These are phyloP conservation scores for Lasius fuliginosus DNA, from an alignment of 2,888 invertebrate genomes.

Conservation along the genomic window DNA sequence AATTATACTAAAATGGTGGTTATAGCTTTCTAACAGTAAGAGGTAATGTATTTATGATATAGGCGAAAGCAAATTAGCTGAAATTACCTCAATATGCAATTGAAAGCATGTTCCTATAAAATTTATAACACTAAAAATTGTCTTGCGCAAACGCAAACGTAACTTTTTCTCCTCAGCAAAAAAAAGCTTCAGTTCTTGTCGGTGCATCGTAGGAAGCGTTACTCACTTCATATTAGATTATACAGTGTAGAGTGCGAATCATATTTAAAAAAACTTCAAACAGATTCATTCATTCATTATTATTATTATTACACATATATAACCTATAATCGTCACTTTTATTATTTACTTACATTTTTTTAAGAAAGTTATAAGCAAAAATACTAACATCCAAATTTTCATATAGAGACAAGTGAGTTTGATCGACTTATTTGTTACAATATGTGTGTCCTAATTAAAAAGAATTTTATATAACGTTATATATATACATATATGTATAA, in stretches of 20 bases:
- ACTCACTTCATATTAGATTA: neutral
- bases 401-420: neutral
- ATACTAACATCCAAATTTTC: neutral
- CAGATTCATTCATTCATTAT: neutral
- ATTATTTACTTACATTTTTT: neutral
- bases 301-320: neutral
- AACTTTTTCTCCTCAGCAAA: neutral
- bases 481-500: too few species aligned
- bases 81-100: constrained; percentile 13
- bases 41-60: neutral
- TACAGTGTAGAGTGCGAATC: neutral
- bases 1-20: neutral
- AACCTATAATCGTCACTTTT: neutral
- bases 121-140: neutral
- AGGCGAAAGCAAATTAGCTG: neutral
- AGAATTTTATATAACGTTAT: neutral
- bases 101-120: neutral
- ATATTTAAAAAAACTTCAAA: neutral
- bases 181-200: neutral
- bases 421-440: neutral
- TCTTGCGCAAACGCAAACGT: neutral
- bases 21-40: neutral
- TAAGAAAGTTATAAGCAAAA: neutral
- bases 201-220: neutral
- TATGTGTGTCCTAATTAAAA: neutral